These are phyloP conservation scores for Caradrina kadenii DNA, from an alignment of 2,888 invertebrate species.

Conservation along the genomic window DNA sequence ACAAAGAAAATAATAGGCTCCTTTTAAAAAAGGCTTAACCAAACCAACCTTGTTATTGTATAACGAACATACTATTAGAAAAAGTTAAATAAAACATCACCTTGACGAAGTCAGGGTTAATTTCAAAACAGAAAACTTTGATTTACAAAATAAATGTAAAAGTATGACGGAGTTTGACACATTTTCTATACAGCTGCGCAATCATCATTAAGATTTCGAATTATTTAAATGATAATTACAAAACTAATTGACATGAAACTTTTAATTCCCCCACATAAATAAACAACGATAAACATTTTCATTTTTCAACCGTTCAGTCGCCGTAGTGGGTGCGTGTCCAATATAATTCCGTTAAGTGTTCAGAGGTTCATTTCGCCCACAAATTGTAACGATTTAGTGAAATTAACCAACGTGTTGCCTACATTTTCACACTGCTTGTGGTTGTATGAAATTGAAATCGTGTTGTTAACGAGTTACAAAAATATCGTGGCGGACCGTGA, in stretches of 20 bases:
- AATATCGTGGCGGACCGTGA: slow-evolving; percentile 66
- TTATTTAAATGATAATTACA: background rate
- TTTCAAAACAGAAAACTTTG: no score
- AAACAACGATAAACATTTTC: slow-evolving; percentile 53
- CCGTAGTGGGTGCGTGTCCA: slow-evolving; percentile 76
- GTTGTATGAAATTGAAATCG: slow-evolving; percentile 83
- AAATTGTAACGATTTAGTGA: slow-evolving; percentile 82
- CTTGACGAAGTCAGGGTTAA: slow-evolving; percentile 11
- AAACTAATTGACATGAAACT: slow-evolving; percentile 29
- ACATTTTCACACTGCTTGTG: slow-evolving; percentile 77
- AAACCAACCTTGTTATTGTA: background rate
- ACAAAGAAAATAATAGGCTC: no score
- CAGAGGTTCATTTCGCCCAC: slow-evolving; percentile 79
- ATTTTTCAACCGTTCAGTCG: slow-evolving; percentile 59
- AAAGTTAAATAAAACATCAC: background rate
- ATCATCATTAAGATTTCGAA: no score
- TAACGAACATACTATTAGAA: no score
- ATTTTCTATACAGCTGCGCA: no score
- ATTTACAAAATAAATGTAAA: no score
- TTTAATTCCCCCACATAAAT: slow-evolving; percentile 49
- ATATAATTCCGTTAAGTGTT: slow-evolving; percentile 82
- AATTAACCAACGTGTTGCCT: slow-evolving; percentile 77
- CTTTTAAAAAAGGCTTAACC: background rate
- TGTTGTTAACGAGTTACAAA: slow-evolving; percentile 81
- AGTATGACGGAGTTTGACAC: no score